phyloP scores from a whole-genome alignment of 2,113 vertebrate genomes.

The Pyxicephalus adspersus region DNA sequence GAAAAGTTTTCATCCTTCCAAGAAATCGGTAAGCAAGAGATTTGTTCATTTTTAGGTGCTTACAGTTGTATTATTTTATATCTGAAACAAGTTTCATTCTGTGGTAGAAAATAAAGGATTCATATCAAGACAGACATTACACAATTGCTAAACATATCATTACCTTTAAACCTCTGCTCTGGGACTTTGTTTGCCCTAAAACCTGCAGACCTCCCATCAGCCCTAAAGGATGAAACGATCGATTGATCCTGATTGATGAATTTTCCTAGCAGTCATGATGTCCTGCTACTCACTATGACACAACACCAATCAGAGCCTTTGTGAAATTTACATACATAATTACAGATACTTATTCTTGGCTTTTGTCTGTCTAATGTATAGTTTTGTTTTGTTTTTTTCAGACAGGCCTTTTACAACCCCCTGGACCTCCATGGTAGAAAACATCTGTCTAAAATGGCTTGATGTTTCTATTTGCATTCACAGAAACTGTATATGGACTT shows the following conservation, averaged over 20 bases:
- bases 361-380: constrained; percentile 35
- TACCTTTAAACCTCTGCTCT: neutral
- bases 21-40: too few species aligned
- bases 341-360: neutral
- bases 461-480: neutral
- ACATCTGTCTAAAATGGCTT: too few species aligned
- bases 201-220: neutral
- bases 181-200: neutral
- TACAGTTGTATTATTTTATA: too few species aligned
- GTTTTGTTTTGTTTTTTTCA: too few species aligned
- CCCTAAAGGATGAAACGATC: neutral
- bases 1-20: too few species aligned
- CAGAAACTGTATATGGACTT: neutral
- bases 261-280: neutral
- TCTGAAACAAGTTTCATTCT: too few species aligned
- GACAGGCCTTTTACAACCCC: constrained; percentile 41
- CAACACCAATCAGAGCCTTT: neutral
- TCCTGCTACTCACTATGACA: neutral
- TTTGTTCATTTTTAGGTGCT: too few species aligned
- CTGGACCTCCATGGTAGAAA: constrained; percentile 32
- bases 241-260: constrained; percentile 3
- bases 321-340: constrained; percentile 23
- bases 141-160: too few species aligned
- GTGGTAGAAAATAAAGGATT: too few species aligned
- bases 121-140: too few species aligned